Conservation (phyloP, 2,797 vertebrate genomes). For the Carduelis carduelis region DNA sequence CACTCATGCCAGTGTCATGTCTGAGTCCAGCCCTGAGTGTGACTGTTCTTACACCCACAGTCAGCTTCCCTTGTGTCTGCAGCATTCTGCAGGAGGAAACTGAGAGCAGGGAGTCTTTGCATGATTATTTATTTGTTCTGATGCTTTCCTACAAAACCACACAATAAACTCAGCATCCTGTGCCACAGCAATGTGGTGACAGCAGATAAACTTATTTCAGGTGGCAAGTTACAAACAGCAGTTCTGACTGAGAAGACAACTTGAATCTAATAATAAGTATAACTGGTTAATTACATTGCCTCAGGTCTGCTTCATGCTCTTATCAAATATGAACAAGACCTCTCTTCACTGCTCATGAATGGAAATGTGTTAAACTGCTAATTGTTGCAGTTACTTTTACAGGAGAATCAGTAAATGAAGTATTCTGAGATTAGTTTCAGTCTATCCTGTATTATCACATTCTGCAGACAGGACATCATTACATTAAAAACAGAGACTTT, state of each 20-base stretch:
- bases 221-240: neutral
- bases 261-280: neutral
- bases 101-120: neutral
- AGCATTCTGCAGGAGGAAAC: neutral
- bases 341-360: slow-evolving; percentile 5
- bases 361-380: slow-evolving; percentile 28
- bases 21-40: neutral
- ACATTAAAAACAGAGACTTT: neutral
- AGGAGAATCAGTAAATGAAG: neutral
- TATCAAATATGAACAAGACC: slow-evolving; percentile 34
- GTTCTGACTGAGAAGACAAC: neutral
- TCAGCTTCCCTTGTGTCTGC: fast-evolving
- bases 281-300: slow-evolving; percentile 3
- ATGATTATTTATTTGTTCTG: neutral
- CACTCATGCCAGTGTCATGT: fast-evolving
- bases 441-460: neutral
- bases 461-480: neutral
- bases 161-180: neutral
- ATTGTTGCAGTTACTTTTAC: slow-evolving; percentile 20
- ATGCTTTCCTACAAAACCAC: neutral
- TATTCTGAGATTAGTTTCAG: slow-evolving; percentile 1
- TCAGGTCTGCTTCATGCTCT: slow-evolving; percentile 17
- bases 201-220: slow-evolving; percentile 18
- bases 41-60: neutral
- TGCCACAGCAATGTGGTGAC: neutral